phyloP scores from a whole-genome alignment of 2,113 vertebrate genomes.

The Oryzias woworae region DNA sequence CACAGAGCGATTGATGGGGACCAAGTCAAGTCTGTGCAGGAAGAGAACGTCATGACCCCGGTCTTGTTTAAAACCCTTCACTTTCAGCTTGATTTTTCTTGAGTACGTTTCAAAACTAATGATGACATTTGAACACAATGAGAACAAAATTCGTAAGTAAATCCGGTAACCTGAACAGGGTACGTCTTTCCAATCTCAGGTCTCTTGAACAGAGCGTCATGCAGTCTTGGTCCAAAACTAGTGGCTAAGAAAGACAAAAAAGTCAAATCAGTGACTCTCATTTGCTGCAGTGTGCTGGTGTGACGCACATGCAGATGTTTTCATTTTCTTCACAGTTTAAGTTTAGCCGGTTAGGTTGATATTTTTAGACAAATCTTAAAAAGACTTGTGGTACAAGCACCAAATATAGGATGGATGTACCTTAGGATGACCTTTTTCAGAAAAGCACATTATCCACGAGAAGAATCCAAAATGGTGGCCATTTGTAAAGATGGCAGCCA shows the following conservation, averaged over 20 bases:
- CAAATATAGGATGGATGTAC: too few relatives aligned
- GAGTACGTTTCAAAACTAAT: neutral
- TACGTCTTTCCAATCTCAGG: slow-evolving; percentile 92
- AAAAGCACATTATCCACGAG: too few relatives aligned
- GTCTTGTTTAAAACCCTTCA: neutral
- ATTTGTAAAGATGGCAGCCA: too few relatives aligned
- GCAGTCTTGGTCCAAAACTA: slow-evolving; percentile 95
- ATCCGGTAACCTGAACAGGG: slow-evolving; percentile 88
- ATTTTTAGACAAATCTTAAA: too few relatives aligned
- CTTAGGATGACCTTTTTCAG: too few relatives aligned
- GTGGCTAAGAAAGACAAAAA: slow-evolving; percentile 77
- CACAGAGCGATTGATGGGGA: slow-evolving; percentile 96
- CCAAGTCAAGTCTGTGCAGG: slow-evolving; percentile 87
- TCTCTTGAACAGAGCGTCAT: slow-evolving; percentile 92
- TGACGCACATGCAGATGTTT: neutral
- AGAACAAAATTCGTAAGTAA: neutral
- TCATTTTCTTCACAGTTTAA: too few relatives aligned
- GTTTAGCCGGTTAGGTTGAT: too few relatives aligned
- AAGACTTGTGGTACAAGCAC: too few relatives aligned
- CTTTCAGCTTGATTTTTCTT: neutral
- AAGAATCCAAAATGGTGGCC: too few relatives aligned
- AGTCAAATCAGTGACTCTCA: neutral
- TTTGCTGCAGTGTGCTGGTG: neutral
- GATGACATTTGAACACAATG: neutral
- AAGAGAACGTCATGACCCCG: neutral